Evolutionary conservation across 2,113 vertebrate genomes (phyloP), one percentile per base, ranked within the genome.

Genomic region (Vanacampus margaritifer): DNA sequence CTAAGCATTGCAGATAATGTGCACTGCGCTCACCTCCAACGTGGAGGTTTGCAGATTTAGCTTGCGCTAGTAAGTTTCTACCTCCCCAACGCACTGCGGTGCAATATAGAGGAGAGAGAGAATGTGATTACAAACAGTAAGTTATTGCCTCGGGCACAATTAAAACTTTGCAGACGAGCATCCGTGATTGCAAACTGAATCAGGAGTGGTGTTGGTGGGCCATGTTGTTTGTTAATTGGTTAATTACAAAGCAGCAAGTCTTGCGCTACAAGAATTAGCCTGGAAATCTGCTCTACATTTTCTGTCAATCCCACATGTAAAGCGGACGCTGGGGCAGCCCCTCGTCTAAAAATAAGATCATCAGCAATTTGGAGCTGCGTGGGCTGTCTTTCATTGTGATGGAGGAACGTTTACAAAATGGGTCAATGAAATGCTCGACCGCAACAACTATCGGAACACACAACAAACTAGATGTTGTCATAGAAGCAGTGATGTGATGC

Each of bases 61-160:
- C 93, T 95, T 94, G 94, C 92, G 90, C 91, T 88, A 93, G 93
- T 96, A 94, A 94, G 94, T 96, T 89, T 89, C 75, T 73, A 69
- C 81, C 81, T 89, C 89, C 87, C 87, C 64, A 77, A 85, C 74
- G 84, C 86, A 85, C 88, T 92, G 91, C 92, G 94, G 96, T 95
- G 95, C 95, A 96, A 95, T 97, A 95, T 90, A 91, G 89, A 87
- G 39, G 92, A 93, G 92, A 91, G 72, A 83, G 91, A 90, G 93
- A 98, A 96, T 95, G 95, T 95, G 94, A 98, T 95, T 98, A 97
- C 95, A 95, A 95, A 88, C 93, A 93, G 93, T 94, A 94, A 95
- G 95, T 95, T 95, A 95, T 96, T 95, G 93, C 94, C 96, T 93
- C 83, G 94, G 95, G 97, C 90, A 89, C 93, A 91, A 95, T 99